Conservation (phyloP, 2,888 invertebrate species). For the Ophioninae sp. region DNA sequence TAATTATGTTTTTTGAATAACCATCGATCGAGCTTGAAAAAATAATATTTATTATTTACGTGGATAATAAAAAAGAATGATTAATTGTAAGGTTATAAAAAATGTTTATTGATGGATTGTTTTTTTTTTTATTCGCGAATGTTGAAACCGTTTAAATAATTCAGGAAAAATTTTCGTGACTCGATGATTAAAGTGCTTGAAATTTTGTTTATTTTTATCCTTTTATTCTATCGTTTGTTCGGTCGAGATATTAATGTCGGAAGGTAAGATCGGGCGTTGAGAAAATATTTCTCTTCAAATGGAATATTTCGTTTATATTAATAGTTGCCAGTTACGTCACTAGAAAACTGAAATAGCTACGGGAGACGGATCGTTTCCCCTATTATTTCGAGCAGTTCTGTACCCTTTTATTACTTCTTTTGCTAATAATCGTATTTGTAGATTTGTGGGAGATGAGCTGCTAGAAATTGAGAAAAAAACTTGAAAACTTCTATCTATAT, state of each 20-base stretch:
- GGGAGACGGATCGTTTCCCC: slow-evolving; percentile 49
- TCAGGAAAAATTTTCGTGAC: not conserved
- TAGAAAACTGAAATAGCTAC: slow-evolving; percentile 28
- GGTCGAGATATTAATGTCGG: not conserved
- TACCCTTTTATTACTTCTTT: slow-evolving; percentile 16
- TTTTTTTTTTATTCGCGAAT: not conserved
- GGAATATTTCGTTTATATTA: slow-evolving; percentile 21
- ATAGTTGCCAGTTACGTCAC: slow-evolving; percentile 25
- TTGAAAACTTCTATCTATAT: no score
- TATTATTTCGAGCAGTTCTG: slow-evolving; percentile 50
- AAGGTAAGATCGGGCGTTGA: not conserved
- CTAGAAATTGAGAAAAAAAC: no score
- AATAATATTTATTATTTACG: not conserved
- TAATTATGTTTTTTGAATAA: not conserved
- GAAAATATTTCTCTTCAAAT: slow-evolving; percentile 15
- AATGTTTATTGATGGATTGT: no score
- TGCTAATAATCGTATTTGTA: not conserved
- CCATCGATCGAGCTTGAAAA: not conserved
- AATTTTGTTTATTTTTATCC: not conserved
- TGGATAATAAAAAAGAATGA: not conserved
- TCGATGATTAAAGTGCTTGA: not conserved
- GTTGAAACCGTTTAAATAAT: not conserved
- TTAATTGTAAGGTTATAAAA: no score
- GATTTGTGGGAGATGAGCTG: not conserved
- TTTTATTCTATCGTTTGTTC: not conserved